Evolutionary conservation across 2,113 vertebrate species (phyloP).

Genomic region (Anguilla japonica): DNA sequence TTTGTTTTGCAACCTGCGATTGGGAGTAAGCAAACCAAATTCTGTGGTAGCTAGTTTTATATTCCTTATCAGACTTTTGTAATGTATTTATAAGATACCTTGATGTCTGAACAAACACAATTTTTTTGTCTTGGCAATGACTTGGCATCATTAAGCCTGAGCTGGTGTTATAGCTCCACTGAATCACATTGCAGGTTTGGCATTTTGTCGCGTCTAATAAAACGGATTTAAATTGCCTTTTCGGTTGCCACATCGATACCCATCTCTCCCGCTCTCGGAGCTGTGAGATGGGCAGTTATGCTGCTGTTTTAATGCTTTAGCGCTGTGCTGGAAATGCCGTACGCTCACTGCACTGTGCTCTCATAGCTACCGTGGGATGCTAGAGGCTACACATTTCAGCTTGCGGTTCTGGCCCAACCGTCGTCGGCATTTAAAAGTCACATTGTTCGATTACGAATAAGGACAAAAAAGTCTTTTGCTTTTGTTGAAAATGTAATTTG

Average conservation of each 20-base stretch:
- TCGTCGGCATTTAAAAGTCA: neutral
- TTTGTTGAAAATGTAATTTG: neutral
- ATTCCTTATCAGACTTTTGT: neutral
- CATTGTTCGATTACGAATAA: neutral
- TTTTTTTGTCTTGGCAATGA: neutral
- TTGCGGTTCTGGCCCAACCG: neutral
- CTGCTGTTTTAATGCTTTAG: neutral
- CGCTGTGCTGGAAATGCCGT: neutral
- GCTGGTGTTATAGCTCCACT: neutral
- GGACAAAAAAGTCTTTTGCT: neutral
- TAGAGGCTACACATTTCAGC: neutral
- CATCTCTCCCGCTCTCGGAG: constrained; percentile 14
- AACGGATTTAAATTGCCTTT: constrained; percentile 28
- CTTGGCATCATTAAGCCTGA: neutral
- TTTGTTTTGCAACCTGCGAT: no score
- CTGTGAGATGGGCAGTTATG: constrained; percentile 22
- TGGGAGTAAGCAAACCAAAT: no score
- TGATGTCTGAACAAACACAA: neutral
- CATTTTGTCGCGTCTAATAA: constrained; percentile 11
- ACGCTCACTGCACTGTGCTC: neutral
- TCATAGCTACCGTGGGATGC: neutral
- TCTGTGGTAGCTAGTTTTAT: neutral
- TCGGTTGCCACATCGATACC: constrained; percentile 29
- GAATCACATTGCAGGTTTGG: neutral
- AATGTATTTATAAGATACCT: neutral